These are phyloP conservation scores for Diabrotica balteata DNA, from an alignment of 2,888 invertebrate genomes.

Conservation along the genomic window DNA sequence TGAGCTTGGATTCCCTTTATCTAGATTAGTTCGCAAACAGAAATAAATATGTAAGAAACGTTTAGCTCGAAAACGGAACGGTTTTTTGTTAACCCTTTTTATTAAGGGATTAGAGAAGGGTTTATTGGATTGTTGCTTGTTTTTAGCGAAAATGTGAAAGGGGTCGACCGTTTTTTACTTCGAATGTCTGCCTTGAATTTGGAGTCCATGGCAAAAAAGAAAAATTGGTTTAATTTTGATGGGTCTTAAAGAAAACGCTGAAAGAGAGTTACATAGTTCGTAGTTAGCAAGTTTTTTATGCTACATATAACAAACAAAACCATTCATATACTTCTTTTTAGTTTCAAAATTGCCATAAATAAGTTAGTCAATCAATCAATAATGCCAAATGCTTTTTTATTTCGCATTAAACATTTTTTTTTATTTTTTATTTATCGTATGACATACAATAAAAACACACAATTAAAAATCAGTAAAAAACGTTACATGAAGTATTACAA, in stretches of 20 bases:
- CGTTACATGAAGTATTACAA: too few relatives aligned
- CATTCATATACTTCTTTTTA: too few relatives aligned
- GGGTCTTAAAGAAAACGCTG: not conserved
- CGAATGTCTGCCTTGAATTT: conserved; percentile 5
- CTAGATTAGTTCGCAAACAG: conserved; percentile 25
- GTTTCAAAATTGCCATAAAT: too few relatives aligned
- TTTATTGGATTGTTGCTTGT: conserved; percentile 17
- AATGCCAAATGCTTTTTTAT: too few relatives aligned
- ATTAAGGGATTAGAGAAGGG: conserved; percentile 13
- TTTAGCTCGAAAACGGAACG: conserved; percentile 13
- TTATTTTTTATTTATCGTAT: too few relatives aligned
- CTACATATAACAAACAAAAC: too few relatives aligned
- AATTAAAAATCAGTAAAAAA: too few relatives aligned
- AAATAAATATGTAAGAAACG: conserved; percentile 24
- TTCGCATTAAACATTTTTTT: too few relatives aligned
- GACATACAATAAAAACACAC: too few relatives aligned
- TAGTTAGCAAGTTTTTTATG: not conserved
- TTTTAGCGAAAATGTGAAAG: conserved; percentile 12
- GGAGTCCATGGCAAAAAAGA: not conserved
- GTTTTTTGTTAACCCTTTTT: conserved; percentile 24
- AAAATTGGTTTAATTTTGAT: conserved; percentile 1
- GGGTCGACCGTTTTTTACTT: conserved; percentile 12
- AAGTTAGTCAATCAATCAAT: too few relatives aligned
- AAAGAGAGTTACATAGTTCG: not conserved
- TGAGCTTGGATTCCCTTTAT: conserved; percentile 21